Evolutionary conservation across 2,888 invertebrate genomes (phyloP).

Genomic region (Petrolisthes manimaculis): DNA sequence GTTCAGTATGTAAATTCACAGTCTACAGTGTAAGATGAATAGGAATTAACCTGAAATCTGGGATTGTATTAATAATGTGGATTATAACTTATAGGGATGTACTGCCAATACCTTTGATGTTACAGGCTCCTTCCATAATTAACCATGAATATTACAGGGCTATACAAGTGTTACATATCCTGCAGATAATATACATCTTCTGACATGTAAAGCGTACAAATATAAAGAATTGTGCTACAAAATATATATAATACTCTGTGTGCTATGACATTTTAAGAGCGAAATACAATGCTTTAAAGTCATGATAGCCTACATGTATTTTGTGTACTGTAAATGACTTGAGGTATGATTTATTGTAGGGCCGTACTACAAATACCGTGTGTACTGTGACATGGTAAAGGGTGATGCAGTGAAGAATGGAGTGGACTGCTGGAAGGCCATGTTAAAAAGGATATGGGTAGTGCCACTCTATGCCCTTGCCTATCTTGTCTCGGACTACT

Average conservation of each 20-base stretch:
- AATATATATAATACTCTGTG: background rate
- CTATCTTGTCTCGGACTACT: slow-evolving; percentile 77
- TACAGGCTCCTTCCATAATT: too few relatives aligned
- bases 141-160: too few relatives aligned
- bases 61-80: too few relatives aligned
- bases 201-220: background rate
- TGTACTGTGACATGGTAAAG: slow-evolving; percentile 81
- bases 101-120: too few relatives aligned
- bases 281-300: background rate
- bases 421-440: slow-evolving; percentile 67
- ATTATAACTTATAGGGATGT: too few relatives aligned
- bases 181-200: background rate
- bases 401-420: slow-evolving; percentile 35
- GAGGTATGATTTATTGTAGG: slow-evolving; percentile 75
- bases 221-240: background rate
- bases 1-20: too few relatives aligned
- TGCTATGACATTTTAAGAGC: background rate
- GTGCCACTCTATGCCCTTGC: slow-evolving; percentile 78
- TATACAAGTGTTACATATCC: background rate
- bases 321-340: background rate
- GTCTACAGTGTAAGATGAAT: too few relatives aligned
- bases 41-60: too few relatives aligned
- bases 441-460: slow-evolving; percentile 76
- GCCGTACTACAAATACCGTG: slow-evolving; percentile 92
- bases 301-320: background rate